Evolutionary conservation across 2,797 vertebrate species (phyloP), one percentile per base, ranked within the genome.

Genomic region (Melanotaenia maccullochi): DNA sequence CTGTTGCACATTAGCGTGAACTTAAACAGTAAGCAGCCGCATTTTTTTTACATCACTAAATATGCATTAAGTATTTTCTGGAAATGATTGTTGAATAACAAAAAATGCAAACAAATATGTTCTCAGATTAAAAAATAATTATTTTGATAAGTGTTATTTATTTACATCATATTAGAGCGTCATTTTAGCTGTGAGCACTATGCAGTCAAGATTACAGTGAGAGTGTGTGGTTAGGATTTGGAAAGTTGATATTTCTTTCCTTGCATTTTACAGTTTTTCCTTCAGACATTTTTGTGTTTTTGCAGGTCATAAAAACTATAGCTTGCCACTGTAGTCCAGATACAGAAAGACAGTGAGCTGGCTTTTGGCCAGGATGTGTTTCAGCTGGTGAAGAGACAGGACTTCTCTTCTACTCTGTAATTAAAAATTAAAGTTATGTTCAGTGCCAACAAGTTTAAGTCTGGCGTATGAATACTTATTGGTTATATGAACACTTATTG

Each of bases 1-100:
- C 83, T 81, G 89, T 85, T 75, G 81, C 59, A 85, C 77, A 89
- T 79, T 68, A 83, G 68, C 57, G 71, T 76, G 74, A 73, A 86
- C 83, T 87, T 83, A 76, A 84, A 78, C 66, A 73, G 64, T 70
- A 76, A 62, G n/a, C 42, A 59, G 33, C 32, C 38, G 33, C n/a
- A 58, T 30, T 35, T 25, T 25, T n/a, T 52, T 55, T 65, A 30
- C 4, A 38, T 58, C 24, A 57, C 52, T 5, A 36, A 38, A 49
- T 42, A 8, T 38, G 44, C 6, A 30, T 44, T 9, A 54, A 60
- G 40, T 61, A 47, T 58, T 49, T 7, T 12, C 42, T 57, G 52
- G 47, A 61, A 67, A 58, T 24, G 32, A 67, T 5, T 24, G 38
- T 32, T 67, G 42, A 54, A 57, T 25, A 13, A 22, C n/a, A n/a